Conservation (phyloP, 64 coral and sea anemone species). For the Anthopleura sola region DNA sequence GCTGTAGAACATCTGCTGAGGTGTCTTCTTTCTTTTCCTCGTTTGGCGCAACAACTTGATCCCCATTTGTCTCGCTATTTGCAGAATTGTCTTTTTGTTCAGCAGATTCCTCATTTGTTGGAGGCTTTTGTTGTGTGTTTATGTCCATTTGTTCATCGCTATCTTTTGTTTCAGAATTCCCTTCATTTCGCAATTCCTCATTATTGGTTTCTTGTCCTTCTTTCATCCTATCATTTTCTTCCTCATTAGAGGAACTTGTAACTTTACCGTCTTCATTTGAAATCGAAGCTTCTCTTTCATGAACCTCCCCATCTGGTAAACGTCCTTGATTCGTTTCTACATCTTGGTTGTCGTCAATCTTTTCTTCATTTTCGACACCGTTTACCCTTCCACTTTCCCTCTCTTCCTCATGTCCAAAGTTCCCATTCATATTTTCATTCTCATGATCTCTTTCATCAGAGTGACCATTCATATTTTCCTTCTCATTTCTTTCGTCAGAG, state of each 20-base stretch:
- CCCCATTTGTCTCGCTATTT: not conserved
- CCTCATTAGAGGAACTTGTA: not conserved
- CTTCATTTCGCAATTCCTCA: not conserved
- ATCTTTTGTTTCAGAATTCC: too few relatives aligned
- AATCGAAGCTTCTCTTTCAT: not conserved
- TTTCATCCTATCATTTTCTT: not conserved
- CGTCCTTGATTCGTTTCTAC: not conserved
- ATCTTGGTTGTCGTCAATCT: not conserved
- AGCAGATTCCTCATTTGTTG: not conserved
- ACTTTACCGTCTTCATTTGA: not conserved
- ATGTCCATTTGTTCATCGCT: not conserved
- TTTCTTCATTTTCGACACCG: not conserved
- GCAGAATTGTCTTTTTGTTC: not conserved
- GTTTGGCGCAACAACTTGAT: not conserved
- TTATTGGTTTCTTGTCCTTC: not conserved
- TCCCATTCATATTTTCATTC: not conserved
- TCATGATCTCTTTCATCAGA: not conserved
- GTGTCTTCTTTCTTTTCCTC: not conserved
- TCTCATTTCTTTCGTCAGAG: constrained; percentile 24
- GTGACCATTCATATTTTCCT: not conserved
- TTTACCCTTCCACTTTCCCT: not conserved
- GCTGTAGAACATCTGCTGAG: not conserved
- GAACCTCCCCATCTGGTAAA: not conserved
- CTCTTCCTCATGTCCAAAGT: not conserved
- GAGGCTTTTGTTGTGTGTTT: not conserved